A percentile compares a stretch with the other conserved stretches of the same genome.
phyloP scores from a whole-genome alignment of 2,113 vertebrate genomes.

The Gallinago undulata region DNA sequence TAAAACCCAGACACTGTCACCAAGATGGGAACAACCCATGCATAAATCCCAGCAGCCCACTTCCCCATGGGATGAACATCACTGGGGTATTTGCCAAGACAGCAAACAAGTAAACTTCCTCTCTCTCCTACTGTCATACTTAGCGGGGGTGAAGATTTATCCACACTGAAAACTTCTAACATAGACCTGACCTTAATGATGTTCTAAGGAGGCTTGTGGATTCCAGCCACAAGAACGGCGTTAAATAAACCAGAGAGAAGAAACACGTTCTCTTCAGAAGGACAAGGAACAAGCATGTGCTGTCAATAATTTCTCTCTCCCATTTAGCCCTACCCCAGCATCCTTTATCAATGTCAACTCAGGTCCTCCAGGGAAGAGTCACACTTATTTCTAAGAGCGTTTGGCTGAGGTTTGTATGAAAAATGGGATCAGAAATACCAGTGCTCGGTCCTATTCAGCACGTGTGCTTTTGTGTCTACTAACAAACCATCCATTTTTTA shows the following conservation, averaged over 20 bases:
- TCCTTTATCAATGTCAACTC: background rate
- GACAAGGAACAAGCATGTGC: background rate
- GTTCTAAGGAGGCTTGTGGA: background rate
- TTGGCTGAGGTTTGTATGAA: background rate
- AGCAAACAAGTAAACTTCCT: background rate
- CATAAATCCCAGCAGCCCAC: background rate
- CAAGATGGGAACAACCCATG: background rate
- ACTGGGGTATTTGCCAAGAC: background rate
- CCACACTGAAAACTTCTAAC: background rate
- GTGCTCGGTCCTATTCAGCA: background rate
- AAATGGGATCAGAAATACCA: background rate
- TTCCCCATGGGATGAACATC: background rate
- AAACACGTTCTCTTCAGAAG: background rate
- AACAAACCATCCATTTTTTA: background rate
- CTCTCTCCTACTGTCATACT: background rate
- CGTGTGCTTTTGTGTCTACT: background rate
- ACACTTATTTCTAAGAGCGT: background rate
- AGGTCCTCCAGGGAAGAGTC: background rate
- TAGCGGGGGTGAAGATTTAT: background rate
- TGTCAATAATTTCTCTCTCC: background rate
- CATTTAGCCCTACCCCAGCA: background rate
- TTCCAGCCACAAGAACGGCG: background rate
- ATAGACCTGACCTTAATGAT: background rate
- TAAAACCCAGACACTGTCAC: background rate
- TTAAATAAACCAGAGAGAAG: background rate